Conservation (phyloP, 2,113 vertebrate species). For the Ceuthmochares aereus region DNA sequence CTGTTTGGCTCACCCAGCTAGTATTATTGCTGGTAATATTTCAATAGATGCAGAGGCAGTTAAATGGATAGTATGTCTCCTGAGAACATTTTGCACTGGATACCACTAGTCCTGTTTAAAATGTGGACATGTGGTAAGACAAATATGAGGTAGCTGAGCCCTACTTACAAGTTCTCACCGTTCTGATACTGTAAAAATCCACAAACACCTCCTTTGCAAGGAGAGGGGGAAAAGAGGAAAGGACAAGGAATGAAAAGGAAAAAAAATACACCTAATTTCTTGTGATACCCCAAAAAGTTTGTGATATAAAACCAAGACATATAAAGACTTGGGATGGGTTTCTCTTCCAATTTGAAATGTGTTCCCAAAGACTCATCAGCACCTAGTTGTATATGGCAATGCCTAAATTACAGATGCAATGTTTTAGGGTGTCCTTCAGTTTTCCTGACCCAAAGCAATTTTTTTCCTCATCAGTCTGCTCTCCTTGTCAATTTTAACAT, state of each 20-base stretch:
- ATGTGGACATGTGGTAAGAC: background rate
- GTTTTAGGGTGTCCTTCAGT: background rate
- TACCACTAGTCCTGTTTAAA: background rate
- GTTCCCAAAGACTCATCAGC: background rate
- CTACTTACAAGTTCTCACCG: background rate
- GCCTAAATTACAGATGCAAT: background rate
- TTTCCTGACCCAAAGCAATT: constrained; percentile 19
- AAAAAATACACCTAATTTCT: background rate
- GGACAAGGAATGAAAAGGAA: background rate
- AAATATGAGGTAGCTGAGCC: background rate
- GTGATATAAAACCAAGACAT: background rate
- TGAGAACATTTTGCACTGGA: background rate
- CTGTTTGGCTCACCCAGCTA: background rate
- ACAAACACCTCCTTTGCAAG: background rate
- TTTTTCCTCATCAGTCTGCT: background rate
- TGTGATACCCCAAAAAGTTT: background rate
- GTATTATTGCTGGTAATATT: background rate
- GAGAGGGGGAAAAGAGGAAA: background rate
- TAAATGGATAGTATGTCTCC: background rate
- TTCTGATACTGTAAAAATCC: background rate
- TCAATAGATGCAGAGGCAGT: background rate
- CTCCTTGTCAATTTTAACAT: constrained; percentile 52
- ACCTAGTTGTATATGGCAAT: background rate
- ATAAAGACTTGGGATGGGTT: background rate
- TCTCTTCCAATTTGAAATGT: background rate